A percentile compares a stretch with the other conserved stretches of the same genome.
These are phyloP conservation scores for Plagodis pulveraria DNA, from an alignment of 2,888 invertebrate genomes.

Conservation along the genomic window DNA sequence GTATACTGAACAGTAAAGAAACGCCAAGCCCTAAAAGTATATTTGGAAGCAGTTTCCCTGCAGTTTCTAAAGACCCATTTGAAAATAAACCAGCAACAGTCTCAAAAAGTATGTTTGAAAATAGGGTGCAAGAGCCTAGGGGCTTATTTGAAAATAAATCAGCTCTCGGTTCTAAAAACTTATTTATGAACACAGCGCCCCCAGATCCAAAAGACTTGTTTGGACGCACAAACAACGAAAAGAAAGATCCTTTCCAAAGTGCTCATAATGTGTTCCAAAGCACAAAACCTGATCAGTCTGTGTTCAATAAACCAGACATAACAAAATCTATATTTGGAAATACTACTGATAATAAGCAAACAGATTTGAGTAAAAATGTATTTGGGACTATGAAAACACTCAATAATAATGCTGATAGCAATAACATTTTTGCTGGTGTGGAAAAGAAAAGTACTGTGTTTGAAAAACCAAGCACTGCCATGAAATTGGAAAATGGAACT, in stretches of 20 bases:
- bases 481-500: constrained; percentile 44
- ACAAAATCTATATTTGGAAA: constrained; percentile 40
- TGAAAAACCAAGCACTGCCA: constrained; percentile 45
- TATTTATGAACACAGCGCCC: constrained; percentile 10
- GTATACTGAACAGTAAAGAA: constrained; percentile 1
- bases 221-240: constrained; percentile 36
- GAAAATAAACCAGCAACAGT: constrained; percentile 2
- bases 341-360: constrained; percentile 32
- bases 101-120: constrained; percentile 8
- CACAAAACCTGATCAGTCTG: constrained; percentile 33
- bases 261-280: constrained; percentile 42
- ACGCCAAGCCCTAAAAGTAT: constrained; percentile 6
- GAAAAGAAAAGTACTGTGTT: constrained; percentile 44
- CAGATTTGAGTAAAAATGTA: constrained; percentile 30
- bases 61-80: constrained; percentile 4
- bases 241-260: constrained; percentile 41
- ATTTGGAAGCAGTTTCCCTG: constrained; percentile 13
- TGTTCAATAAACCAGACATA: constrained; percentile 39
- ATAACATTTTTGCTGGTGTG: constrained; percentile 39
- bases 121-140: constrained; percentile 5
- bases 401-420: constrained; percentile 23
- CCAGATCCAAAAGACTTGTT: constrained; percentile 28
- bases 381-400: constrained; percentile 32
- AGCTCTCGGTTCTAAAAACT: constrained; percentile 2
- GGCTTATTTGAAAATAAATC: constrained; percentile 28